Evolutionary conservation across 2,113 vertebrate species (phyloP).

Genomic region (Paralichthys olivaceus): DNA sequence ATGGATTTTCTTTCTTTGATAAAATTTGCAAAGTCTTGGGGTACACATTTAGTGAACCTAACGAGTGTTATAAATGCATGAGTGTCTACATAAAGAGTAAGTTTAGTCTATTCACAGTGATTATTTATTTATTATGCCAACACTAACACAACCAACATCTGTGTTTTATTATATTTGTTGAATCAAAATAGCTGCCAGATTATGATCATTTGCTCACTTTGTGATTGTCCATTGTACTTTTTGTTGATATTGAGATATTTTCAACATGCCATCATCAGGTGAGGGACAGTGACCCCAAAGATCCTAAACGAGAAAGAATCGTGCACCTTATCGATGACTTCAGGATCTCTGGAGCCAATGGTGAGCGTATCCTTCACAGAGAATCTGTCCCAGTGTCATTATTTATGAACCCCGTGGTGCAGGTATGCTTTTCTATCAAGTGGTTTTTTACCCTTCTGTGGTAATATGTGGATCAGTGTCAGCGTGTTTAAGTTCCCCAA

Average conservation of each 20-base stretch:
- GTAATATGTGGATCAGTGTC: too few species aligned
- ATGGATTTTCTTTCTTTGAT: background rate
- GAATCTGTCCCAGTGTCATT: background rate
- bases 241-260: conserved; percentile 47
- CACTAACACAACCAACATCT: too few species aligned
- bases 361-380: conserved; percentile 92
- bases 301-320: conserved; percentile 92
- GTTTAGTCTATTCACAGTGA: background rate
- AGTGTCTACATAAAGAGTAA: too few species aligned
- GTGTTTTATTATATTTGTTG: too few species aligned
- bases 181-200: background rate
- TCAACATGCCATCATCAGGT: conserved; percentile 81
- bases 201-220: background rate
- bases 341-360: conserved; percentile 91
- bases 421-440: too few species aligned
- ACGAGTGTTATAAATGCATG: too few species aligned
- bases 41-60: too few species aligned
- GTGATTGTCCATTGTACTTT: background rate
- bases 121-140: background rate
- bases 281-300: conserved; percentile 92
- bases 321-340: conserved; percentile 97
- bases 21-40: too few species aligned
- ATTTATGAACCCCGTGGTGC: too few species aligned
- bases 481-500: background rate
- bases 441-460: too few species aligned